Evolutionary conservation across 1,140 invertebrate genomes (phyloP), one percentile per base, ranked within the genome.

Genomic region (Hirudo medicinalis): DNA sequence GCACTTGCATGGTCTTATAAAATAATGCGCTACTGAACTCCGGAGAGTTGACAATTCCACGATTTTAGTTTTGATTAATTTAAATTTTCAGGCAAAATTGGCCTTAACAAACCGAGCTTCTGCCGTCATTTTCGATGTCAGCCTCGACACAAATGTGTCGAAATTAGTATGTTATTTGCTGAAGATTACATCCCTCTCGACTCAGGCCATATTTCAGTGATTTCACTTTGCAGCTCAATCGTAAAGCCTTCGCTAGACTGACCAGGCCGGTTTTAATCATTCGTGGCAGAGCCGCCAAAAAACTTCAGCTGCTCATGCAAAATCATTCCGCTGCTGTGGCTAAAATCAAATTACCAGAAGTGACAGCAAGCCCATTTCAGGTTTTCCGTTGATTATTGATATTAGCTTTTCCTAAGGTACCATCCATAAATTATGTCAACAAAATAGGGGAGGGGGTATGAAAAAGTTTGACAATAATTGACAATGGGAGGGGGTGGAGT

Each of bases 91-190:
- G 57, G 57, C 57, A n/a, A 63, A 63, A 32, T 32, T 63, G 57
- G 57, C 57, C 19, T 25, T 63, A 13, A 63, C 57, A 20, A 13
- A 63, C 19, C 22, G 57, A 63, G 57, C 57, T 6, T 25, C 57
- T 11, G 57, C 57, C 11, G 57, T 63, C 57, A 63, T 63, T 25
- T 63, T 63, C 29, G 57, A 63, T 32, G 57, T 63, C 22, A 63
- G 29, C 8, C 57, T 25, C 13, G 57, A 63, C 29, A 63, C 4
- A 63, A 63, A 63, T 11, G 22, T 25, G 22, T 63, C 57, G 29
- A 63, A 63, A n/a, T n/a, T 63, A 32, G 57, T 63, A 25, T 25
- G 57, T 32, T n/a, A 32, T 15, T 25, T 25, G 20, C 29, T 25
- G 57, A 49, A 49, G 43, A 49, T 19, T 63, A 13, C 22, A 25